phyloP scores from a whole-genome alignment of 2,888 invertebrate species.

The Cephonodes hylas region DNA sequence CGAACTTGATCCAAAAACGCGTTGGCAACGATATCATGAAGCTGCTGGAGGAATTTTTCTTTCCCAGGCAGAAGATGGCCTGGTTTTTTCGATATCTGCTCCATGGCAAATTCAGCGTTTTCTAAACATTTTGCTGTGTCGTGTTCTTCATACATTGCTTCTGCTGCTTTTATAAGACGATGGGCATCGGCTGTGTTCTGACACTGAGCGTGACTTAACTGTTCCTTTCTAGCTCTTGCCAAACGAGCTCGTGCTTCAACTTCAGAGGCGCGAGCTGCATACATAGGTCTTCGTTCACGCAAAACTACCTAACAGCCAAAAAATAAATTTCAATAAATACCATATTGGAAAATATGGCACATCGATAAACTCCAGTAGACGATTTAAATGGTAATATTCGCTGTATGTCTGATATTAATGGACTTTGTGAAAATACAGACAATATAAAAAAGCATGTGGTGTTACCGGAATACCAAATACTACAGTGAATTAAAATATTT shows the following conservation, averaged over 20 bases:
- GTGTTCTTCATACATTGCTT: conserved; percentile 44
- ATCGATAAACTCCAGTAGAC: background rate
- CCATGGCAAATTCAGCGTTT: conserved; percentile 65
- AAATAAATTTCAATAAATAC: background rate
- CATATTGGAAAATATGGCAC: background rate
- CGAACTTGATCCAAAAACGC: conserved; percentile 68
- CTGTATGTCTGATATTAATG: conserved; percentile 28
- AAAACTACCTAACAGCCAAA: conserved; percentile 50
- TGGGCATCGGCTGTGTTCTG: conserved; percentile 60
- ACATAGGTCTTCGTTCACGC: conserved; percentile 64
- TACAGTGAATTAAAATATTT: conserved; percentile 14
- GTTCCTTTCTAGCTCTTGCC: conserved; percentile 52
- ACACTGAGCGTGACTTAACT: conserved; percentile 50
- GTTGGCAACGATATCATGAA: conserved; percentile 60
- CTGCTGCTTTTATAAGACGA: conserved; percentile 53
- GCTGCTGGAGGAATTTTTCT: conserved; percentile 60
- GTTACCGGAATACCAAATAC: conserved; percentile 16
- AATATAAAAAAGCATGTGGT: conserved; percentile 21
- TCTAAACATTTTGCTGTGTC: conserved; percentile 66
- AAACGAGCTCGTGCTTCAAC: conserved; percentile 55
- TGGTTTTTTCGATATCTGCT: conserved; percentile 62
- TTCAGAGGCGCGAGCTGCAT: conserved; percentile 61
- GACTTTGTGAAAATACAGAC: conserved; percentile 30
- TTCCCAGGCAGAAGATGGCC: conserved; percentile 57
- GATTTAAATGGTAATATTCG: conserved; percentile 41